phyloP scores from a whole-genome alignment of 2,113 vertebrate species.

The Phrynosoma blainvillii region DNA sequence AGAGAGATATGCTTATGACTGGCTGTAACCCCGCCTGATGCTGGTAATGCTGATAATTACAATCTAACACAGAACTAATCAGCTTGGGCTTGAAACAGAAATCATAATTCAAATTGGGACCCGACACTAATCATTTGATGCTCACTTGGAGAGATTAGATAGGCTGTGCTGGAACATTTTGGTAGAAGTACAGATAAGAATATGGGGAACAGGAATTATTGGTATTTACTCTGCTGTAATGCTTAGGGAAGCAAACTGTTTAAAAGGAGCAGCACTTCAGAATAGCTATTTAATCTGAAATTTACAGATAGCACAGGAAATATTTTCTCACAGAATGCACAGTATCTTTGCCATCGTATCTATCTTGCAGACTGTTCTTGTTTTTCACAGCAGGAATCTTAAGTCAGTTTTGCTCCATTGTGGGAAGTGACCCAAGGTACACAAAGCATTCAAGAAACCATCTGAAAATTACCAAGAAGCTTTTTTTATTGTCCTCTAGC shows the following conservation, averaged over 20 bases:
- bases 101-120: conserved; percentile 65
- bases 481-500: conserved; percentile 31
- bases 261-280: conserved; percentile 65
- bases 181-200: conserved; percentile 65
- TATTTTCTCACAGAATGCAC: conserved; percentile 56
- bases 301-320: conserved; percentile 64
- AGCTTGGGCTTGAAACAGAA: conserved; percentile 55
- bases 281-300: conserved; percentile 66
- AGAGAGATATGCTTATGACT: background rate
- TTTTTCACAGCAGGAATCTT: conserved; percentile 50
- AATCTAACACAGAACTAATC: conserved; percentile 51
- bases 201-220: conserved; percentile 69
- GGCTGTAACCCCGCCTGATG: background rate
- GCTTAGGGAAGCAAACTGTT: conserved; percentile 59
- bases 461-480: conserved; percentile 58
- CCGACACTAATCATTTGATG: conserved; percentile 57
- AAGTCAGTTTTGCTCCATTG: conserved; percentile 57
- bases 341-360: conserved; percentile 60
- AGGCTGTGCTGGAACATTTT: conserved; percentile 56
- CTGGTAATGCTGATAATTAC: conserved; percentile 60
- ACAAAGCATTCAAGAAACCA: conserved; percentile 47
- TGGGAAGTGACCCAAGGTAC: conserved; percentile 51
- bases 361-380: fast-evolving
- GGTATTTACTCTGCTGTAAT: conserved; percentile 65
- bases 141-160: conserved; percentile 66